Percentiles rank a stretch among this genome's conserved stretches.
These are phyloP conservation scores for Formica aserva DNA, from an alignment of 2,888 invertebrate genomes.

Conservation along the genomic window DNA sequence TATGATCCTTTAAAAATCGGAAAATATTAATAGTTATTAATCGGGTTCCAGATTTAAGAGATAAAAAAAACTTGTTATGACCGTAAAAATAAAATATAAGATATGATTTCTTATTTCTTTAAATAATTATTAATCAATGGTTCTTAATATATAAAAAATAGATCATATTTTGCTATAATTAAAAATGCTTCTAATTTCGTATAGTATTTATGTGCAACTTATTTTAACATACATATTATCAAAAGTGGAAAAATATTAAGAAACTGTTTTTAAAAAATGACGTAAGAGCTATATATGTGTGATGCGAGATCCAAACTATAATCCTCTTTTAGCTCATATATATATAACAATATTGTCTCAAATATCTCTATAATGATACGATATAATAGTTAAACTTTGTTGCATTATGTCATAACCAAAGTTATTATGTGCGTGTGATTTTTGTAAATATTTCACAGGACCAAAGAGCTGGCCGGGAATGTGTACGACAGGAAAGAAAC, in stretches of 20 bases:
- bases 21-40: background rate
- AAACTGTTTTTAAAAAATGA: background rate
- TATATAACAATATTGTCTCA: background rate
- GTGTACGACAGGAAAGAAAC: slow-evolving; percentile 89
- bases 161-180: background rate
- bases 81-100: background rate
- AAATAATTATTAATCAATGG: background rate
- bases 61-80: background rate
- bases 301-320: background rate
- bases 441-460: slow-evolving; percentile 62
- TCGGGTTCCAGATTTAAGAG: background rate
- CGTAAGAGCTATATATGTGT: background rate
- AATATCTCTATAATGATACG: background rate
- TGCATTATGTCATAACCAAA: background rate
- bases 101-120: background rate
- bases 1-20: background rate
- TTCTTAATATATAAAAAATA: background rate
- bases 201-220: background rate
- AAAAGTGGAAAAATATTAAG: background rate
- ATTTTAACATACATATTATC: background rate
- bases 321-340: background rate
- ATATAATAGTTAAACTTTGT: slow-evolving; percentile 1
- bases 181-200: background rate
- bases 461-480: slow-evolving; percentile 88
- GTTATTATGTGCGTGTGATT: background rate